Conservation (phyloP, 64 coral and sea anemone genomes). For the Stichodactyla helianthus region DNA sequence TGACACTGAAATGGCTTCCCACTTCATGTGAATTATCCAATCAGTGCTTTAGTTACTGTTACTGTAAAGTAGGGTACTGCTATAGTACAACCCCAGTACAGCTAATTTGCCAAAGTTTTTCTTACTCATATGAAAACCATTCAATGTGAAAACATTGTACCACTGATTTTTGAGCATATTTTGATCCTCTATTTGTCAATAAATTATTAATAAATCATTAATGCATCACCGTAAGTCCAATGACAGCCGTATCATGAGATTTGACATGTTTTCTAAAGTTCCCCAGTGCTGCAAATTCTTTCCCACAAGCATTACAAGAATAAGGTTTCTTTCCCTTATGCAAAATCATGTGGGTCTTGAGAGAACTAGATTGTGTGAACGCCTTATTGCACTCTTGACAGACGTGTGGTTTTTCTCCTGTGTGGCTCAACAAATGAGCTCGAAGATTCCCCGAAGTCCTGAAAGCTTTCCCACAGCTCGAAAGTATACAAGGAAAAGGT, state of each 20-base stretch:
- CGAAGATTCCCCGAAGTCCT: constrained; percentile 57
- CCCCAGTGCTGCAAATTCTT: constrained; percentile 34
- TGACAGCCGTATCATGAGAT: not conserved
- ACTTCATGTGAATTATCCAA: too few species aligned
- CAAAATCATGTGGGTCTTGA: constrained; percentile 35
- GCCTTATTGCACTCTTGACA: constrained; percentile 50
- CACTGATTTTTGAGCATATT: too few species aligned
- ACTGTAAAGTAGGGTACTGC: too few species aligned
- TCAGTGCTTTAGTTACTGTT: too few species aligned
- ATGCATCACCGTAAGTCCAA: not conserved
- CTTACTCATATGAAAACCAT: too few species aligned
- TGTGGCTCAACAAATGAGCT: constrained; percentile 49
- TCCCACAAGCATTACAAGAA: constrained; percentile 26
- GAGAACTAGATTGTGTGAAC: constrained; percentile 45
- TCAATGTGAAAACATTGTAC: too few species aligned
- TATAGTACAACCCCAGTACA: too few species aligned
- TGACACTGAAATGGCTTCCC: too few species aligned
- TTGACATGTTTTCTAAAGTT: constrained; percentile 57
- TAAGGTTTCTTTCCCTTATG: constrained; percentile 53
- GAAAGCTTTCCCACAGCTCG: constrained; percentile 42
- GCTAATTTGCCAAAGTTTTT: too few species aligned
- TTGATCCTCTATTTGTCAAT: too few species aligned
- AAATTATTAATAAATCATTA: not conserved
- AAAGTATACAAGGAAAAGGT: constrained; percentile 31
- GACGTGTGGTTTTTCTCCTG: constrained; percentile 58